Evolutionary conservation across 2,113 vertebrate species (phyloP).

Genomic region (Agapornis roseicollis): DNA sequence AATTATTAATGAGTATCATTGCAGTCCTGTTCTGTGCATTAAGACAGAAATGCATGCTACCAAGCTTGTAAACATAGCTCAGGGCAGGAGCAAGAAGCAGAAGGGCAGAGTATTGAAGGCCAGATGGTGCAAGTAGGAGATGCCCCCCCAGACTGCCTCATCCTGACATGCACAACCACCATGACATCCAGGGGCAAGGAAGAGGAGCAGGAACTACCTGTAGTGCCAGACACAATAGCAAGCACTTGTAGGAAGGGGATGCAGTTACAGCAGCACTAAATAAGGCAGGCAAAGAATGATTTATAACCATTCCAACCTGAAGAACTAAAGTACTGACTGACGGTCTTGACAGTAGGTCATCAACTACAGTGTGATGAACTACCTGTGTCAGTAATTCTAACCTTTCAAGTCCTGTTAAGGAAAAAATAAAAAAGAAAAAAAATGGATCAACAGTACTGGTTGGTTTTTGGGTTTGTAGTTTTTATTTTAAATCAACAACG

Average conservation of each 20-base stretch:
- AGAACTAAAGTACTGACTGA: neutral
- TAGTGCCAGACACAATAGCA: neutral
- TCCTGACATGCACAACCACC: neutral
- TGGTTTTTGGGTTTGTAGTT: too few relatives aligned
- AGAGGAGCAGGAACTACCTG: neutral
- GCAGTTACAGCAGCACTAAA: neutral
- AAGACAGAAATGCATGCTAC: neutral
- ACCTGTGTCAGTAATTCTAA: neutral
- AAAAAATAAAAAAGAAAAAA: neutral
- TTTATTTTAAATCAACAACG: neutral
- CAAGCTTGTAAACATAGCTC: neutral
- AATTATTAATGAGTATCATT: neutral
- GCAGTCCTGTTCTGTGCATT: neutral
- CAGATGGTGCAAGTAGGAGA: neutral
- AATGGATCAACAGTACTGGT: fast-evolving
- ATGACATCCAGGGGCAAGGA: neutral
- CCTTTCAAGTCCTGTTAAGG: neutral
- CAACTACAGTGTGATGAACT: neutral
- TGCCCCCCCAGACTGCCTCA: neutral
- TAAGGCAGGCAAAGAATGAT: neutral
- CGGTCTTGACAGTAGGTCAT: neutral
- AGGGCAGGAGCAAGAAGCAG: neutral
- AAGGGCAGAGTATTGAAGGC: neutral
- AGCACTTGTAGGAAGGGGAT: neutral
- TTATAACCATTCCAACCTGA: neutral